Evolutionary conservation across 1,140 invertebrate species (phyloP), one percentile per base, ranked within the genome.

Genomic region (Camponotus floridanus): DNA sequence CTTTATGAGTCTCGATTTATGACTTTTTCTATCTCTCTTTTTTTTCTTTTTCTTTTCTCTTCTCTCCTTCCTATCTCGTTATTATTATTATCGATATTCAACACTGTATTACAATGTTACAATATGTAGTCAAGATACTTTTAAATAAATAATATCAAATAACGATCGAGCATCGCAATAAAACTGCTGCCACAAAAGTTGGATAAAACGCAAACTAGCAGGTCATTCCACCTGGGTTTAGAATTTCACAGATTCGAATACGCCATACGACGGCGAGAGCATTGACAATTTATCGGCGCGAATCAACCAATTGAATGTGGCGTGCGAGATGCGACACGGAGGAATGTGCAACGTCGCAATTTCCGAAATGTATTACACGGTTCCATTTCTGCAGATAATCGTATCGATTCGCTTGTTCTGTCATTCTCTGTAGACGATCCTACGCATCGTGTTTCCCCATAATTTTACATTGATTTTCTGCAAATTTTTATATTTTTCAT

Each of bases 321-420:
- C 79, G 84, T 57, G 59, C 81, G 88, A 85, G 78, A 84, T 88
- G 84, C 83, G 76, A 90, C 81, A 79, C 48, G 74, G 61, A 70
- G 79, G 68, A 83, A 83, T 74, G n/a, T 9, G 45, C 76, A 45
- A 21, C 39, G 85, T 83, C 85, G 73, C 89, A 91, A 91, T 91
- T 91, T 91, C 89, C 89, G 89, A 90, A 91, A 91, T 91, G 86
- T 90, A 91, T 91, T 88, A 90, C 89, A 86, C 73, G 61, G 57
- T 64, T 83, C 86, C 78, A 65, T 83, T 86, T 87, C 71, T 79
- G 59, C 65, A 70, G 73, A 90, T 88, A 74, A 90, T 90, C 86
- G 83, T 64, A 59, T 61, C 86, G 64, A 91, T 90, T 86, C 85
- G 59, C 55, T 73, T 59, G 51, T 76, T 87, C 70, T 83, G 81